These are phyloP conservation scores for Nyctibius bracteatus DNA, from an alignment of 2,113 vertebrate species.

Conservation along the genomic window DNA sequence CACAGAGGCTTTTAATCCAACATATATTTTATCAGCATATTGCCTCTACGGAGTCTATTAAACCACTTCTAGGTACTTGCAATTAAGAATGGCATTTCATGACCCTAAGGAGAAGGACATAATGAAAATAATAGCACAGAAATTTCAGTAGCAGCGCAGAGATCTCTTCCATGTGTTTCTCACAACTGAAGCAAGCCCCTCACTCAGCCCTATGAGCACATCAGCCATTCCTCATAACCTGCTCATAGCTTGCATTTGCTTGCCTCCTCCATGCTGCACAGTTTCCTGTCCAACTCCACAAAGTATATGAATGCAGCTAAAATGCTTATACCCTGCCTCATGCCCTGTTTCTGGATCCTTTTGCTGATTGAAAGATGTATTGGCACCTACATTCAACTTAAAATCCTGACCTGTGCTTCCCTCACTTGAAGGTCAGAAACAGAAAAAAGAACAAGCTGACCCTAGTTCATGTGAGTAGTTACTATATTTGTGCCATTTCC, in stretches of 20 bases:
- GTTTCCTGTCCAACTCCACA: background rate
- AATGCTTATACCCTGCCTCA: background rate
- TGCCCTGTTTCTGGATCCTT: background rate
- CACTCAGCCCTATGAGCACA: background rate
- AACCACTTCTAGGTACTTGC: background rate
- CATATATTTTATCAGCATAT: background rate
- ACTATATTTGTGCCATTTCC: background rate
- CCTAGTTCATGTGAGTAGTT: background rate
- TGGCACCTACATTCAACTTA: background rate
- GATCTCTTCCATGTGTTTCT: rapidly evolving
- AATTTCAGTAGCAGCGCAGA: background rate
- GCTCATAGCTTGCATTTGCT: background rate
- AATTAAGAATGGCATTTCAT: background rate
- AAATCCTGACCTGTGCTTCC: background rate
- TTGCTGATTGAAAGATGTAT: background rate
- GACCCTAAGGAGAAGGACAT: background rate
- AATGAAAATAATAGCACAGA: background rate
- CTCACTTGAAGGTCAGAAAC: background rate
- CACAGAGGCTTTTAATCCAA: background rate
- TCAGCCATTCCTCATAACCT: background rate
- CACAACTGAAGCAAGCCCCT: background rate
- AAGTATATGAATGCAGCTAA: background rate
- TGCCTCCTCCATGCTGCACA: background rate
- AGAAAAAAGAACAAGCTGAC: background rate
- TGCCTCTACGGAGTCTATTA: background rate